phyloP scores from a whole-genome alignment of 2,797 vertebrate species.

The Lophura swinhoii region DNA sequence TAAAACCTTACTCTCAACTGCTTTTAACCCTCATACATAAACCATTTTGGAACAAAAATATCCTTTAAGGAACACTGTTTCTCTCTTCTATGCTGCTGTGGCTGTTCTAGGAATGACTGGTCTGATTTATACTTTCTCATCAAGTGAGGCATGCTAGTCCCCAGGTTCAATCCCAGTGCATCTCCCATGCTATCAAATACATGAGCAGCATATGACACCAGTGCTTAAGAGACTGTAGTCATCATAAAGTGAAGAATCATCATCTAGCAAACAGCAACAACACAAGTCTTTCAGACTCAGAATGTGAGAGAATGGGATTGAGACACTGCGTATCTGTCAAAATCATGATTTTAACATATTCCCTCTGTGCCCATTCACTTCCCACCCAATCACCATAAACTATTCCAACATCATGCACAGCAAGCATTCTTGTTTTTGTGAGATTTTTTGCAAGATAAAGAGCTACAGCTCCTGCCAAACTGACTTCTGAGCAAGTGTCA shows the following conservation, averaged over 20 bases:
- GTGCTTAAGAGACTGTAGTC: neutral
- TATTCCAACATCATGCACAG: neutral
- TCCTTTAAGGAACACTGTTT: neutral
- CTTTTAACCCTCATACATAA: neutral
- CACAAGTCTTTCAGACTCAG: neutral
- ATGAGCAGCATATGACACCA: neutral
- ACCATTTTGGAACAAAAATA: neutral
- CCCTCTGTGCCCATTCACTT: neutral
- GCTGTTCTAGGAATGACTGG: neutral
- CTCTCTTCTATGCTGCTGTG: neutral
- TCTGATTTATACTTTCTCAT: neutral
- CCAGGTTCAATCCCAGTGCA: neutral
- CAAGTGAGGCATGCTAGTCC: neutral
- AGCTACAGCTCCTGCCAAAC: neutral
- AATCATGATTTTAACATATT: neutral
- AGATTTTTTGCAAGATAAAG: neutral
- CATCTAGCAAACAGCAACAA: neutral
- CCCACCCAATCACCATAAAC: neutral
- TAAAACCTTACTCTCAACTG: neutral
- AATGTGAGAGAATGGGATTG: neutral
- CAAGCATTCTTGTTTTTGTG: neutral
- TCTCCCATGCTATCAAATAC: neutral
- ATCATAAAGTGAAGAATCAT: neutral
- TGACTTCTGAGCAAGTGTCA: neutral
- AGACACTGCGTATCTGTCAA: neutral